Evolutionary conservation across 2,797 vertebrate genomes (phyloP), one percentile per base, ranked within the genome.

Genomic region (Columba guinea): DNA sequence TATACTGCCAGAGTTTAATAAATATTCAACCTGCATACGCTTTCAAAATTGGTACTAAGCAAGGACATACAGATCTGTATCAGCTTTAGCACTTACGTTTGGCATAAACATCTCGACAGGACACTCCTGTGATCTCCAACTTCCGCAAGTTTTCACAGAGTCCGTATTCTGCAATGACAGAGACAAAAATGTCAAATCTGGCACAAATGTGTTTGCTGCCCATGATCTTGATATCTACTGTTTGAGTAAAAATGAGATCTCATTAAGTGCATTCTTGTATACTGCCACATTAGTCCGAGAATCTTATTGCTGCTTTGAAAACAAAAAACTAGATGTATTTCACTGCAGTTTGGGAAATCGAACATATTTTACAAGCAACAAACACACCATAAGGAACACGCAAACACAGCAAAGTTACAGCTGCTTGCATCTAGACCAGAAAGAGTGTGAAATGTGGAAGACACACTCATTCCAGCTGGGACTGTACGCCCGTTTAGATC

Each of bases 51-150:
- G 27, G 30, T 7, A 35, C 23, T 4, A 24, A 60, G 26, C n/a
- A 82, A n/a, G 14, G 52, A 14, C 53, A 62, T 2, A 34, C 4
- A 30, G 71, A 16, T 27, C 30, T 63, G 4, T 3, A 21, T 4
- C 41, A 64, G 75, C 15, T 79, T 34, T 5, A 3, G 7, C 70
- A 98, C 99, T 99, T 96, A 99, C 99, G 98, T 98, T 99, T 99
- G 49, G 99, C 99, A 51, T 99, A 99, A 71, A 99, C 98, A 9
- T 99, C 99, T 92, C 98, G 97, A 90, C 99, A 99, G 60, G 99
- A 99, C 70, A 99, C 98, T 5, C 99, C 99, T 1, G 98, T 98
- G 87, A 98, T 98, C 97, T 99, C 99, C 98, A 99, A 63, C 93
- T 99, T 99, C 96, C 99, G 95, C 87, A 99, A 88, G 94, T 99